Evolutionary conservation across 2,113 vertebrate genomes (phyloP).

Genomic region (Hippocampus zosterae): DNA sequence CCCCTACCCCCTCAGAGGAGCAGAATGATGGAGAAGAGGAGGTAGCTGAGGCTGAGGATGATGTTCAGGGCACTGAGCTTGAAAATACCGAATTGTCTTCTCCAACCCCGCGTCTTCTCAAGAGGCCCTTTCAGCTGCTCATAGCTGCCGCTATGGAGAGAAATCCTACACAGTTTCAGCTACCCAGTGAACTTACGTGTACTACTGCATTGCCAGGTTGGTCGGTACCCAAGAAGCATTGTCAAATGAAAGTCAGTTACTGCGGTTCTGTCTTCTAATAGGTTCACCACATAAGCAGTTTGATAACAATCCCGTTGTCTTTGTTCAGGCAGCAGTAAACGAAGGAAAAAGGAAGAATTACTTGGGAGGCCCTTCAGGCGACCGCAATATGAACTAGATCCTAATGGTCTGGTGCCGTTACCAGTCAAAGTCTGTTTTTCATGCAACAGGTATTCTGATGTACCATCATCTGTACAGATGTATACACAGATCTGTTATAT

Average conservation of each 20-base stretch:
- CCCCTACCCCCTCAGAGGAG: conserved; percentile 89
- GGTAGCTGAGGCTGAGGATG: conserved; percentile 90
- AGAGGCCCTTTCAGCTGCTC: conserved; percentile 94
- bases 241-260: not conserved
- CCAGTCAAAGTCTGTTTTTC: conserved; percentile 95
- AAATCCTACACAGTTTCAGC: conserved; percentile 97
- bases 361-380: conserved; percentile 91
- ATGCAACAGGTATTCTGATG: conserved; percentile 82
- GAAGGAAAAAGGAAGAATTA: conserved; percentile 90
- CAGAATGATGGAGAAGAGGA: conserved; percentile 95
- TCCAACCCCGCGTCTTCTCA: conserved; percentile 77
- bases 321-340: conserved; percentile 89
- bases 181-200: conserved; percentile 95
- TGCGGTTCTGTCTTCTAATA: not conserved
- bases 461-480: not conserved
- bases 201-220: conserved; percentile 94
- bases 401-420: conserved; percentile 91
- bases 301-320: not conserved
- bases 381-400: conserved; percentile 92
- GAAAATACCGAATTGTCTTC: conserved; percentile 66
- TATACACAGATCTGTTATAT: not conserved
- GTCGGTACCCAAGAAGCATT: conserved; percentile 2
- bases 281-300: not conserved
- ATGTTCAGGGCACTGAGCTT: conserved; percentile 79
- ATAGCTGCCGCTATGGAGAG: conserved; percentile 97